A percentile compares a stretch with the other conserved stretches of the same genome.
Evolutionary conservation across 2,797 vertebrate species (phyloP).

Genomic region (Synanceia verrucosa): DNA sequence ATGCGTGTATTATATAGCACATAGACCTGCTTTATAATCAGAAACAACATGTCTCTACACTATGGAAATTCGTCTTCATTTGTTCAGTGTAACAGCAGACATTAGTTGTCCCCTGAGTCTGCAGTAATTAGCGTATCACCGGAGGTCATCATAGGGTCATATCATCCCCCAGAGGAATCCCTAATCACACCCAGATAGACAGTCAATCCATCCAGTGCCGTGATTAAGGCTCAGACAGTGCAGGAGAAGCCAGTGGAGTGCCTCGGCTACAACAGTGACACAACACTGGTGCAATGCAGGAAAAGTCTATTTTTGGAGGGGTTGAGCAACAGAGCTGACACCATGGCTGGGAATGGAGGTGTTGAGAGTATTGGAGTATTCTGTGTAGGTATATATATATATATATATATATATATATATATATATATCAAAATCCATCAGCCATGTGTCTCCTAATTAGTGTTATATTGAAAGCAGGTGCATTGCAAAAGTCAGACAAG

Average conservation of each 20-base stretch:
- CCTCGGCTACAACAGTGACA: constrained; percentile 74
- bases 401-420: no score
- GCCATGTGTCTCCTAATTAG: constrained; percentile 2
- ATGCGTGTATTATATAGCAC: neutral
- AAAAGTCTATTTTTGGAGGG: constrained; percentile 84
- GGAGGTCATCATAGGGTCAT: constrained; percentile 64
- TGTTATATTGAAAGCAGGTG: constrained; percentile 22
- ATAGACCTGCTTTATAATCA: neutral
- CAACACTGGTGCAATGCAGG: constrained; percentile 83
- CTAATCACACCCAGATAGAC: constrained; percentile 67
- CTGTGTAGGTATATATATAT: no score
- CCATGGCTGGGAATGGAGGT: constrained; percentile 59
- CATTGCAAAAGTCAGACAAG: neutral
- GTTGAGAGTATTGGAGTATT: constrained; percentile 18
- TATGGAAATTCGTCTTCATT: neutral
- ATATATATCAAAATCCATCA: constrained; percentile 36
- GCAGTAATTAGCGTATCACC: constrained; percentile 59
- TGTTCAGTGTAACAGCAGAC: constrained; percentile 11
- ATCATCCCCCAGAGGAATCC: constrained; percentile 52
- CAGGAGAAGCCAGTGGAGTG: constrained; percentile 56
- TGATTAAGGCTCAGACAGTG: constrained; percentile 64
- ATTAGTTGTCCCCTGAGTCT: constrained; percentile 21
- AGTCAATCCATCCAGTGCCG: constrained; percentile 45
- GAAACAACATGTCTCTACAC: neutral
- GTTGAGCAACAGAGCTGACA: constrained; percentile 71